Percentiles rank a stretch among this genome's conserved stretches.
phyloP scores from a whole-genome alignment of 2,797 vertebrate genomes.

The Alauda arvensis region DNA sequence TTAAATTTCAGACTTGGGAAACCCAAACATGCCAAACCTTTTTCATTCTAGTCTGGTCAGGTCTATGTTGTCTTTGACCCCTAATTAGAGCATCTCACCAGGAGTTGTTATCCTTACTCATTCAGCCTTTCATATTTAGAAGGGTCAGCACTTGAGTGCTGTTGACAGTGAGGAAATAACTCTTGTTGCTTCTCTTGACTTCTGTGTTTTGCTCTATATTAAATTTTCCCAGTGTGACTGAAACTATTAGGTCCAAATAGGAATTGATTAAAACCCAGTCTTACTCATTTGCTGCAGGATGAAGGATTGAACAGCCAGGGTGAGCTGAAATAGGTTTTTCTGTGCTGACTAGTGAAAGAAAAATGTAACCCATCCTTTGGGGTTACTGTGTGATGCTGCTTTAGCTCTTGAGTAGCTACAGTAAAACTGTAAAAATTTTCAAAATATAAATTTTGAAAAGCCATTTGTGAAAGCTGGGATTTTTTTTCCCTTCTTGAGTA shows the following conservation, averaged over 20 bases:
- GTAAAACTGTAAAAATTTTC: too few species aligned
- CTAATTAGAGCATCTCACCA: not conserved
- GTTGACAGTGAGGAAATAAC: constrained; percentile 8
- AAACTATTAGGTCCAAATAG: not conserved
- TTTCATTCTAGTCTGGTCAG: not conserved
- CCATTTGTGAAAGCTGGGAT: not conserved
- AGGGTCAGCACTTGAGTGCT: not conserved
- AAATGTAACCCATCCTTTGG: not conserved
- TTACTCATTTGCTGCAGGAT: not conserved
- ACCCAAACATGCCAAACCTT: not conserved
- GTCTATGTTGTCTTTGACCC: not conserved
- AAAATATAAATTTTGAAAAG: not conserved
- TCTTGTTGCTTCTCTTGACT: not conserved
- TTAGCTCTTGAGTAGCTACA: not conserved
- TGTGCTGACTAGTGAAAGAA: not conserved
- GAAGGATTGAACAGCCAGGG: not conserved
- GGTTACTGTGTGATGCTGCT: not conserved
- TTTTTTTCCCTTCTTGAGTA: not conserved
- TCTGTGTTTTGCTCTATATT: not conserved
- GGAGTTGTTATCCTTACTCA: not conserved
- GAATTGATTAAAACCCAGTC: not conserved
- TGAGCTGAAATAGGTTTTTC: not conserved
- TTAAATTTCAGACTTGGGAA: not conserved
- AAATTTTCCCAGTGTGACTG: not conserved
- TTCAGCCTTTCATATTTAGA: not conserved